Percentiles rank a stretch among this genome's conserved stretches.
Evolutionary conservation across 2,888 invertebrate genomes (phyloP).

Genomic region (Microplitis manilae): DNA sequence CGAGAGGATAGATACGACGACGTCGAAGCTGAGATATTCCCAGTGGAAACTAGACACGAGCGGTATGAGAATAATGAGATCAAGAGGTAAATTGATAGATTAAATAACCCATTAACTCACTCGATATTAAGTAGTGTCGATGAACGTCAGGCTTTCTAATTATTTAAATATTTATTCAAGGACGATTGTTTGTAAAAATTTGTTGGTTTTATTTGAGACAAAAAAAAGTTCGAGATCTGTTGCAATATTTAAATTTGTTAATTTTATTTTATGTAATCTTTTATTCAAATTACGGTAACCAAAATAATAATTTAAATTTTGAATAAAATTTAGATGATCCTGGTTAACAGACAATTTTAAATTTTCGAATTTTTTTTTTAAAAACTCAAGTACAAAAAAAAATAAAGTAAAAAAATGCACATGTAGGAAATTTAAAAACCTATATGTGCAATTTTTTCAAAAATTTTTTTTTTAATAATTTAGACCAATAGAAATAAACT

Average conservation of each 20-base stretch:
- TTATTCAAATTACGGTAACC: not conserved
- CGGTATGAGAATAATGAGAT: conserved; percentile 65
- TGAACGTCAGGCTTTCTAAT: conserved; percentile 52
- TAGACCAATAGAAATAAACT: too few species aligned
- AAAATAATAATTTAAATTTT: too few species aligned
- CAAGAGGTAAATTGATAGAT: conserved; percentile 57
- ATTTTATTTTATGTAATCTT: not conserved
- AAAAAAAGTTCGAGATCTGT: not conserved
- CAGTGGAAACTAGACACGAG: not conserved
- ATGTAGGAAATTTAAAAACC: too few species aligned
- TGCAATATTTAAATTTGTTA: too few species aligned
- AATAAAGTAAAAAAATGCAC: too few species aligned
- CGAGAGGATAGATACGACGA: conserved; percentile 61
- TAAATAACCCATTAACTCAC: conserved; percentile 31
- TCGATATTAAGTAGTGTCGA: conserved; percentile 34
- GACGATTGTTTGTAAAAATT: not conserved
- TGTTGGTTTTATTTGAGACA: too few species aligned
- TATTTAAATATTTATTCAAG: conserved; percentile 33
- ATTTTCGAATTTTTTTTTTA: too few species aligned
- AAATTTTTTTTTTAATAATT: too few species aligned
- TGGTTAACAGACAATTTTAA: too few species aligned
- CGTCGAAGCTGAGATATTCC: conserved; percentile 6
- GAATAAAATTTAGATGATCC: not conserved
- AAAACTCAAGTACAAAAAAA: too few species aligned
- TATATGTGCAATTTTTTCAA: too few species aligned